Base-by-base conservation (phyloP, 2,888 invertebrate species). In the Drosophila peninsularis region DNA sequence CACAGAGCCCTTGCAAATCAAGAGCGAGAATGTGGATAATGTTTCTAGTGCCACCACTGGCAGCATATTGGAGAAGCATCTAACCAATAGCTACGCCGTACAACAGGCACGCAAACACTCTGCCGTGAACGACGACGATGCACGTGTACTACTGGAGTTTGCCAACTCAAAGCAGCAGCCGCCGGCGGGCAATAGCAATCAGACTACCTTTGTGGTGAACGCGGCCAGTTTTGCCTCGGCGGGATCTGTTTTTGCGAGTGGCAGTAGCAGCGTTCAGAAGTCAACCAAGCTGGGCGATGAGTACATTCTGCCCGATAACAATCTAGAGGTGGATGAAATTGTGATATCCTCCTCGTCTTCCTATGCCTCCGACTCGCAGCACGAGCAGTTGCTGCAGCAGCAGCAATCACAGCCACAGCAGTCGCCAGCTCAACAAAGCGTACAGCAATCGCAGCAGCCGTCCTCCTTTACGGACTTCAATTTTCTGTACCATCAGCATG, bases 31-130 rank as follows among this genome's bases (percentile, higher is more conserved):
- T 5, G 11, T 42, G 49, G 81, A 89, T 42, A 37, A 68, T 3
- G 53, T 57, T 5, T 32, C 67, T n/a, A n/a, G n/a, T n/a, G n/a
- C n/a, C 39, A 55, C 62, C 62, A 71, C 62, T 21, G 73, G 77
- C 47, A 91, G 89, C 68, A 91, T 91, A 11, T 67, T 91, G 37
- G 91, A 91, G 58, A 90, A 91, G 54, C 90, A 91, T 70, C 77
- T 91, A 11, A 90, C 83, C 17, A 76, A 58, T 49, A 73, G 57
- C 41, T 83, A 56, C 44, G 45, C 62, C 9, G 39, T 54, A 10
- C 77, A 75, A 21, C 58, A 50, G 21, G 62, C 64, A 19, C 71
- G 74, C 21, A 76, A 85, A 7, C 78, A 78, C 54, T 72, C 87
- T 9, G 36, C 71, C 2, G 82, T 72, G 17, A 86, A 86, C 36